Percentiles rank a stretch among this genome's conserved stretches.
phyloP scores from a whole-genome alignment of 30 jellyfish, hydroid and myxozoan species.

The Hydra vulgaris region DNA sequence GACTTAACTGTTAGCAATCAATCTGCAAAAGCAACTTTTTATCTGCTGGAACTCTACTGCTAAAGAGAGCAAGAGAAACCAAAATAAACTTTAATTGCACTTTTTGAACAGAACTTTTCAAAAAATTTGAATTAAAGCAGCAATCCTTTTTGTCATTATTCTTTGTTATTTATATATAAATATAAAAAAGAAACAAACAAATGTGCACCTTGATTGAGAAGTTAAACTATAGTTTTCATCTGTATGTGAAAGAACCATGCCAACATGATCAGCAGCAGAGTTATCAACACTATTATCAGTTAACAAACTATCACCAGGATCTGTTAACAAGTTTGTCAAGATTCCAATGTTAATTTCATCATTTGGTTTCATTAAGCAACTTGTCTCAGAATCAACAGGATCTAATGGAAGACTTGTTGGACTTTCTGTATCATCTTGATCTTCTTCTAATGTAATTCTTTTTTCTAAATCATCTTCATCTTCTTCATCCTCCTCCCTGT shows the following conservation, averaged over 20 bases:
- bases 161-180: background rate
- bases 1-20: no score
- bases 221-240: constrained; percentile 20
- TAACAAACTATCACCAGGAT: no score
- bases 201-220: constrained; percentile 29
- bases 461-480: background rate
- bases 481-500: background rate
- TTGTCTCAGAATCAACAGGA: constrained; percentile 1
- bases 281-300: background rate
- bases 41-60: no score
- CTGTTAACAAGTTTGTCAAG: background rate
- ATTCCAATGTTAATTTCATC: background rate
- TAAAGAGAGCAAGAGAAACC: no score
- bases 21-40: no score
- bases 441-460: constrained; percentile 1
- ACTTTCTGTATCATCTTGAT: background rate
- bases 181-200: background rate
- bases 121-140: no score
- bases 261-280: no score
- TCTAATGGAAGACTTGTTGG: constrained; percentile 26
- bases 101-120: no score
- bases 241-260: no score
- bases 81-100: no score
- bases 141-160: background rate
- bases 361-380: background rate